These are phyloP conservation scores for Bambusicola thoracicus DNA, from an alignment of 2,113 vertebrate species.

Conservation along the genomic window DNA sequence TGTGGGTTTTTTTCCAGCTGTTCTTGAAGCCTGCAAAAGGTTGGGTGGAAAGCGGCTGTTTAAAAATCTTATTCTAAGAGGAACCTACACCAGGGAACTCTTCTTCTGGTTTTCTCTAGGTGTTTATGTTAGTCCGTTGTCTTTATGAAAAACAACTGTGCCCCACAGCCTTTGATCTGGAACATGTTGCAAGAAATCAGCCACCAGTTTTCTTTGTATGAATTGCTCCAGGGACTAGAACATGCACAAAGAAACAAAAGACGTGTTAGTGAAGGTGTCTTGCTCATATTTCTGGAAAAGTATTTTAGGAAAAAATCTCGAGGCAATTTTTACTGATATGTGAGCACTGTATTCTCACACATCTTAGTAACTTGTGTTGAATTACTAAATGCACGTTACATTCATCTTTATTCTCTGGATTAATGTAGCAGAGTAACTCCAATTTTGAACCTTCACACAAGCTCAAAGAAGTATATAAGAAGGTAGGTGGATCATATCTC, in stretches of 20 bases:
- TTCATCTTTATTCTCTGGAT: neutral
- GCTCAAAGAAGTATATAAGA: neutral
- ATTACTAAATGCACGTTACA: neutral
- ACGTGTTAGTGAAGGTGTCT: neutral
- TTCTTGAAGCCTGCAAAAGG: neutral
- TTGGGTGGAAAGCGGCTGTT: neutral
- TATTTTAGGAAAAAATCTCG: neutral
- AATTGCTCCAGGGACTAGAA: neutral
- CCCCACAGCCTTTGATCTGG: neutral
- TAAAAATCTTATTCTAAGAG: neutral
- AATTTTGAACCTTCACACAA: neutral
- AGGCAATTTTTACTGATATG: neutral
- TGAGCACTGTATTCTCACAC: neutral
- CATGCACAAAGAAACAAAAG: neutral
- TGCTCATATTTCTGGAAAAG: neutral
- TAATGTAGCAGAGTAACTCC: neutral
- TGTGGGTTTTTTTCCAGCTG: neutral
- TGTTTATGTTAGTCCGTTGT: neutral
- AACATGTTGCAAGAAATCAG: neutral
- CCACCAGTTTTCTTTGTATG: neutral
- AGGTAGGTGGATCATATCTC: neutral
- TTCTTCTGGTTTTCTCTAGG: fast-evolving
- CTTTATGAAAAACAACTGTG: neutral
- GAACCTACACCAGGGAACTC: neutral
- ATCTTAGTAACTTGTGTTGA: neutral